Evolutionary conservation across 2,888 invertebrate genomes (phyloP), one percentile per base, ranked within the genome.

Genomic region (Sphinx pinastri): DNA sequence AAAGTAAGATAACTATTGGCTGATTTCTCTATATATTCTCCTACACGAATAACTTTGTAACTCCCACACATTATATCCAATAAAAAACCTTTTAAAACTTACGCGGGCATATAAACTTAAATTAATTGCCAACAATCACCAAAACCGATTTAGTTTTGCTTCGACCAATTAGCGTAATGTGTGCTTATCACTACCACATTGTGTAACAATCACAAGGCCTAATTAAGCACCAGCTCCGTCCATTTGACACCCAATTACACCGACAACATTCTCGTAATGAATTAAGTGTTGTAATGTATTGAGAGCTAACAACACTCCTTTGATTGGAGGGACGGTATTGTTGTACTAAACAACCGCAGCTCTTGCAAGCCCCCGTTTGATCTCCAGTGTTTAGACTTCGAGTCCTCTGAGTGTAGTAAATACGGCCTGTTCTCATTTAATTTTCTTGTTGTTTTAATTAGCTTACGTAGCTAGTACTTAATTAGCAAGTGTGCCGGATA

Each of bases 181-280:
- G 54, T 67, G 38, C 52, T 67, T 67, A 67, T 55, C 31, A 8
- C 38, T 55, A 38, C 54, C 31, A 52, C 58, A 49, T 71, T 52
- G 25, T 55, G 57, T 19, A 70, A 73, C 74, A 73, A 80, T 79
- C 72, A 79, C 69, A 75, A 68, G 19, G 58, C 71, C 70, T 77
- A 70, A 76, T 78, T 81, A 73, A 73, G 60, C 51, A 66, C 73
- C 71, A 47, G 70, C 67, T 68, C 70, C 67, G 73, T 73, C 74
- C 78, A 81, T 82, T 80, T 81, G 78, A 77, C 75, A 71, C 76
- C 81, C 85, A 88, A 88, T 88, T 89, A 89, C 83, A 74, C 69
- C 70, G 71, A 71, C 71, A 68, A 77, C 78, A 76, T 71, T 71
- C 72, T 70, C 73, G 77, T 84, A 84, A 86, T 84, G 77, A 79